Percentiles rank a stretch among this genome's conserved stretches.
phyloP scores from a whole-genome alignment of 1,140 invertebrate genomes.

The Drosophila sucinea region DNA sequence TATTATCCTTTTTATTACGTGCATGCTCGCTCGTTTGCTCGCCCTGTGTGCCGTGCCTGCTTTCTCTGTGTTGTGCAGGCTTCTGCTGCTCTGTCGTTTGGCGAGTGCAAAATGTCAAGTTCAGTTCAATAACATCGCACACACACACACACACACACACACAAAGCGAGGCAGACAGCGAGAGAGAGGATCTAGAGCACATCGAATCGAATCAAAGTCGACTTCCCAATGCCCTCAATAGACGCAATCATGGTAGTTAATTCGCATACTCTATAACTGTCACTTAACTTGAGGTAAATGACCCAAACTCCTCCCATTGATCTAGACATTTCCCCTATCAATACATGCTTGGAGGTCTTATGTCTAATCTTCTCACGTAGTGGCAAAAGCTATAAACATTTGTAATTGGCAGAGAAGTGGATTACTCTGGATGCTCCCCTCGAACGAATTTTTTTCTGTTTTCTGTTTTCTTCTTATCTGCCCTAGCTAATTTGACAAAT shows the following conservation, averaged over 20 bases:
- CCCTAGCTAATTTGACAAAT: constrained; percentile 74
- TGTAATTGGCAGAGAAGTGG: constrained; percentile 62
- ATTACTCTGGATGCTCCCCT: constrained; percentile 37
- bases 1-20: constrained; percentile 77
- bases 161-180: constrained; percentile 11
- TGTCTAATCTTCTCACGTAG: constrained; percentile 41
- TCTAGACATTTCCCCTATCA: neutral
- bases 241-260: too few species aligned
- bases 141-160: constrained; percentile 34
- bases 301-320: neutral
- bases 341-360: too few species aligned
- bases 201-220: constrained; percentile 7
- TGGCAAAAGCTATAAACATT: constrained; percentile 56
- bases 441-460: neutral
- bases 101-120: constrained; percentile 75
- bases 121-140: constrained; percentile 75
- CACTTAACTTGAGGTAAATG: neutral
- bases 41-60: neutral
- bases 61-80: too few species aligned
- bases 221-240: constrained; percentile 6
- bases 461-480: constrained; percentile 54
- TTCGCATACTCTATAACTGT: neutral
- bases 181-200: neutral
- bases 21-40: constrained; percentile 35
- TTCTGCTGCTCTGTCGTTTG: constrained; percentile 14